Evolutionary conservation across 2,797 vertebrate genomes (phyloP).

Genomic region (Mus minutoides): DNA sequence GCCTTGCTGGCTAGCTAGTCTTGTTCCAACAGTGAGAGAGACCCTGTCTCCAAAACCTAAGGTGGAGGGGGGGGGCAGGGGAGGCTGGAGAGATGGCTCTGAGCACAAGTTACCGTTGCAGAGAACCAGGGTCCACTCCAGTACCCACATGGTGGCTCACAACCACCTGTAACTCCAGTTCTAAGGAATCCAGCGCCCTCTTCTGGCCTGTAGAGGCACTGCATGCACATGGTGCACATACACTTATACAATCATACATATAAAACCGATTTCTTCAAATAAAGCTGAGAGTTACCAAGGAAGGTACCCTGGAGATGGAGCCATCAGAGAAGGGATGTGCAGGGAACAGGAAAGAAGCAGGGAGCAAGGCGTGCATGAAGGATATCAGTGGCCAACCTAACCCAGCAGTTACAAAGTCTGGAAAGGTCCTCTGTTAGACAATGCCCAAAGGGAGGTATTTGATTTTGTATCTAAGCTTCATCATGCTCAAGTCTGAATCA

Average conservation of each 20-base stretch:
- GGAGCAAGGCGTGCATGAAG: background rate
- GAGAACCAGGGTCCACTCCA: background rate
- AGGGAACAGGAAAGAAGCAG: background rate
- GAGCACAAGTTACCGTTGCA: background rate
- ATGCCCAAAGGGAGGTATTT: background rate
- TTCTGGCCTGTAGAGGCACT: background rate
- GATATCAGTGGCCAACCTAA: background rate
- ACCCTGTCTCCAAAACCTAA: background rate
- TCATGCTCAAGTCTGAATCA: background rate
- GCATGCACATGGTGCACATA: background rate
- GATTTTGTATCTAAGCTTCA: slow-evolving; percentile 40
- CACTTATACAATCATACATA: background rate
- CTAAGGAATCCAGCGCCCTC: background rate
- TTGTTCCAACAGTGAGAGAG: background rate
- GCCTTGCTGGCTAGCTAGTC: background rate
- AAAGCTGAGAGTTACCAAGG: background rate
- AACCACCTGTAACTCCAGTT: background rate
- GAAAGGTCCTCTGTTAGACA: background rate
- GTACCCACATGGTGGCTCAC: no score
- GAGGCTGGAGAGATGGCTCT: background rate
- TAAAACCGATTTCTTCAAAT: background rate
- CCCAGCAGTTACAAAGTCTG: background rate
- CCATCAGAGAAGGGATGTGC: background rate
- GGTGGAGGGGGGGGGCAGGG: background rate
- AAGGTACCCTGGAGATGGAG: background rate